phyloP scores from a whole-genome alignment of 2,797 vertebrate species.

The Malacoctenus gilli region DNA sequence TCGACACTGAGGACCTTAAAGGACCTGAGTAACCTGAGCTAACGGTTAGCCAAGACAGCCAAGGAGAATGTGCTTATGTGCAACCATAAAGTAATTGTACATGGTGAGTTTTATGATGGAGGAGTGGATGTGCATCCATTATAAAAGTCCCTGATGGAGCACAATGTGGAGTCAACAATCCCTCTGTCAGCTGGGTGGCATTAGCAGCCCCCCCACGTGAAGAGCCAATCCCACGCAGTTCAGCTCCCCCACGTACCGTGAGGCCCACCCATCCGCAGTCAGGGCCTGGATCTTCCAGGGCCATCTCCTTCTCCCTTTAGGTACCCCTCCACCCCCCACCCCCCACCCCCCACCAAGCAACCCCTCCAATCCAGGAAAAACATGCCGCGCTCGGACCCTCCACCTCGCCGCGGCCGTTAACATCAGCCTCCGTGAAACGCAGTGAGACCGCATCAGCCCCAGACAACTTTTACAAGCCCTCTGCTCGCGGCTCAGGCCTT shows the following conservation, averaged over 20 bases:
- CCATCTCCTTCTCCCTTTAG: slow-evolving; percentile 11
- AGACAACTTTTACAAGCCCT: slow-evolving; percentile 69
- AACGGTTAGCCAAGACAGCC: not conserved
- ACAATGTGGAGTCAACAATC: slow-evolving; percentile 17
- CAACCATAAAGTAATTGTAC: slow-evolving; percentile 13
- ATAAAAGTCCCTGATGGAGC: slow-evolving; percentile 7
- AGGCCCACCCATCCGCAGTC: slow-evolving; percentile 53
- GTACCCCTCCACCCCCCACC: no score
- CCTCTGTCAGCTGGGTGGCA: slow-evolving; percentile 24
- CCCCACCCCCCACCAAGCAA: slow-evolving; percentile 12
- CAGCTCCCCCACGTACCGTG: slow-evolving; percentile 38
- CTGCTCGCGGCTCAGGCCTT: slow-evolving; percentile 37
- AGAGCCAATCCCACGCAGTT: slow-evolving; percentile 6
- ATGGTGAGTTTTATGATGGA: slow-evolving; percentile 36
- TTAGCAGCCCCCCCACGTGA: slow-evolving; percentile 21
- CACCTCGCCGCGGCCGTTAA: slow-evolving; percentile 68
- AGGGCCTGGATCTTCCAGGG: slow-evolving; percentile 31
- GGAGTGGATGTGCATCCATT: slow-evolving; percentile 16
- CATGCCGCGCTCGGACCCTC: slow-evolving; percentile 62
- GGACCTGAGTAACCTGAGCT: not conserved
- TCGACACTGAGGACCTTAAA: not conserved
- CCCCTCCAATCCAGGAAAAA: slow-evolving; percentile 64
- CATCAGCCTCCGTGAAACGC: slow-evolving; percentile 68
- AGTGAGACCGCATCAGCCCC: slow-evolving; percentile 54
- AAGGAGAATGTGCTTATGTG: slow-evolving; percentile 1